Evolutionary conservation across 2,888 invertebrate species (phyloP).

Genomic region (Lasioglossum leucozonium): DNA sequence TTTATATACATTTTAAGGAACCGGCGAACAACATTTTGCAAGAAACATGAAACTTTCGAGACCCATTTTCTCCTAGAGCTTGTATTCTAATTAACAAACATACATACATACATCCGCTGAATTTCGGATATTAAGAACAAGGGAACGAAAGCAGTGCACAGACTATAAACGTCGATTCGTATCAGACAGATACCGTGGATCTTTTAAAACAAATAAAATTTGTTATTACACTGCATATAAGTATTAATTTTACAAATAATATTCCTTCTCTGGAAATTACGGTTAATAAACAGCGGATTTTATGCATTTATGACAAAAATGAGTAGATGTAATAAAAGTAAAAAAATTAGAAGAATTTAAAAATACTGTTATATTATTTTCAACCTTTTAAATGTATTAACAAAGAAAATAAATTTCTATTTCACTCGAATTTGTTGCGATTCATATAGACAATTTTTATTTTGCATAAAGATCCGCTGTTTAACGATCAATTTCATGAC

Average conservation of each 20-base stretch:
- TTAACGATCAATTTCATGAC: not conserved
- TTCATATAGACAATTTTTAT: no score
- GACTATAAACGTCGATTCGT: not conserved
- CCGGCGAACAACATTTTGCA: constrained; percentile 55
- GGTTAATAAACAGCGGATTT: no score
- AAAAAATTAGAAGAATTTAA: no score
- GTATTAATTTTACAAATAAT: not conserved
- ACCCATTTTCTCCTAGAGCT: not conserved
- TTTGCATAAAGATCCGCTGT: no score
- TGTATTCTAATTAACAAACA: not conserved
- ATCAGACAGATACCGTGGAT: not conserved
- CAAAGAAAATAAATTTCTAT: no score
- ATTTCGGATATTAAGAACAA: not conserved
- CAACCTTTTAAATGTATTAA: no score
- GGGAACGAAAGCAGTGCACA: not conserved
- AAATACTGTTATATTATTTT: no score
- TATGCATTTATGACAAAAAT: no score
- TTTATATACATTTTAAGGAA: constrained; percentile 72
- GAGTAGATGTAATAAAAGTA: no score
- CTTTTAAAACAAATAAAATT: not conserved
- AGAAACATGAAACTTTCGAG: not conserved
- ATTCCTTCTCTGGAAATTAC: not conserved
- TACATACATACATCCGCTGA: not conserved
- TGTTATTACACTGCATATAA: not conserved
- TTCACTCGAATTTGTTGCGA: no score